Evolutionary conservation across 2,113 vertebrate species (phyloP).

Genomic region (Nansenia antarctica): DNA sequence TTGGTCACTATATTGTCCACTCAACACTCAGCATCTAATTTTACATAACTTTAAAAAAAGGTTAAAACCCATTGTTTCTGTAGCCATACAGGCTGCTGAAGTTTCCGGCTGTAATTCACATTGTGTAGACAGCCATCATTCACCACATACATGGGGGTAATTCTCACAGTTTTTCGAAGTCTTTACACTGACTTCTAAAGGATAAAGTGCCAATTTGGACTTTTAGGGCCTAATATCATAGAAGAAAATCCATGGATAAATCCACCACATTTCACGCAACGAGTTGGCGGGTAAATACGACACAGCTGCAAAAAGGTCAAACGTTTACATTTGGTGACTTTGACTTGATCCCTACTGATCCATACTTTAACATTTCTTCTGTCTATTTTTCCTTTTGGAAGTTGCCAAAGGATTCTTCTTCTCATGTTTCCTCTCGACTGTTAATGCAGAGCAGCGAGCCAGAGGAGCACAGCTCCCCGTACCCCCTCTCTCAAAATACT

Average conservation of each 20-base stretch:
- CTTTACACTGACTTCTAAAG: constrained; percentile 43
- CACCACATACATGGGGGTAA: constrained; percentile 31
- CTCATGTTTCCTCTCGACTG: too few species aligned
- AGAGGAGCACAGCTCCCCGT: too few species aligned
- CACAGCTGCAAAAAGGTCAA: too few species aligned
- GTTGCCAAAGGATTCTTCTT: too few species aligned
- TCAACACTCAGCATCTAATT: constrained; percentile 52
- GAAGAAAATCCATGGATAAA: constrained; percentile 25
- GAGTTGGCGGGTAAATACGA: constrained; percentile 57
- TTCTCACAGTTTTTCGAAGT: constrained; percentile 21
- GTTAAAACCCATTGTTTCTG: constrained; percentile 20
- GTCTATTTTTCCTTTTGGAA: too few species aligned
- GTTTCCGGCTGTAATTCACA: constrained; percentile 57
- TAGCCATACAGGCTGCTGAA: constrained; percentile 35
- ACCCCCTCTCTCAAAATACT: too few species aligned
- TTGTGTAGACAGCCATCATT: constrained; percentile 59
- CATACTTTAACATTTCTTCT: too few species aligned
- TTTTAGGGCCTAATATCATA: too few species aligned
- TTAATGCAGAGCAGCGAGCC: too few species aligned
- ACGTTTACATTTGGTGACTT: not conserved
- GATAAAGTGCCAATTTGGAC: constrained; percentile 67
- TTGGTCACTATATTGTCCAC: constrained; percentile 27
- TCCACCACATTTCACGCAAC: constrained; percentile 49
- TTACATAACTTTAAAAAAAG: not conserved
- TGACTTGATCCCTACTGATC: too few species aligned